Evolutionary conservation across 2,113 vertebrate genomes (phyloP), one percentile per base, ranked within the genome.

Genomic region (Rhinichthys klamathensis): DNA sequence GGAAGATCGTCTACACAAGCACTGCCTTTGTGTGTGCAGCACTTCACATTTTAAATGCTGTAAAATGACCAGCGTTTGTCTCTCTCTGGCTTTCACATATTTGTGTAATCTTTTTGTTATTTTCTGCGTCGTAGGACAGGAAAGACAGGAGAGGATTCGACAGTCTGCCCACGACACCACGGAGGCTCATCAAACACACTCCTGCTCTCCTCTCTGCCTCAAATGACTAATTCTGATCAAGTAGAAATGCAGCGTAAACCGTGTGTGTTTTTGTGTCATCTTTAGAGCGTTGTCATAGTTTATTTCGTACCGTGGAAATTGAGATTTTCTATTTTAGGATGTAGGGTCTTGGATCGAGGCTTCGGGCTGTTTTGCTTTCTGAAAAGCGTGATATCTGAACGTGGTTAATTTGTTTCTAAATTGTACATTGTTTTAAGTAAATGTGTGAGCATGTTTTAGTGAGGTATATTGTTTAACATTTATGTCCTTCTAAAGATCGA

Each of bases 151-250:
- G 89, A 87, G 80, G 63, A 86, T 86, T 87, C 83, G 41, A 76
- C 75, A 60, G 23, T 80, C 84, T 89, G 38, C 91, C 87, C 91
- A 87, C 89, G 23, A 44, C 83, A 86, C 86, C 90, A 88, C 88
- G 89, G 82, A 91, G 84, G 72, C 74, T 81, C 90, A 91, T 94
- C 92, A 92, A 93, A 94, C 89, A 86, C 84, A 75, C 80, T 83
- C 90, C 73, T 86, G 67, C 58, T 63, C 84, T 86, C 70, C 83
- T 61, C 73, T 60, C 75, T 84, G 69, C 87, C 63, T 87, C 87
- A 88, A 92, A 89, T 94, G 93, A 94, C 91, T 93, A 93, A 93
- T 93, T 92, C 76, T 87, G 87, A 89, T 89, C 87, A 84, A 86
- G 72, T 88, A 85, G 67, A 91, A 84, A 90, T 74, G 85, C 76